Percentiles rank a stretch among this genome's conserved stretches.
These are phyloP conservation scores for Phytoseiulus persimilis DNA, from an alignment of 2,888 invertebrate genomes.

Conservation along the genomic window DNA sequence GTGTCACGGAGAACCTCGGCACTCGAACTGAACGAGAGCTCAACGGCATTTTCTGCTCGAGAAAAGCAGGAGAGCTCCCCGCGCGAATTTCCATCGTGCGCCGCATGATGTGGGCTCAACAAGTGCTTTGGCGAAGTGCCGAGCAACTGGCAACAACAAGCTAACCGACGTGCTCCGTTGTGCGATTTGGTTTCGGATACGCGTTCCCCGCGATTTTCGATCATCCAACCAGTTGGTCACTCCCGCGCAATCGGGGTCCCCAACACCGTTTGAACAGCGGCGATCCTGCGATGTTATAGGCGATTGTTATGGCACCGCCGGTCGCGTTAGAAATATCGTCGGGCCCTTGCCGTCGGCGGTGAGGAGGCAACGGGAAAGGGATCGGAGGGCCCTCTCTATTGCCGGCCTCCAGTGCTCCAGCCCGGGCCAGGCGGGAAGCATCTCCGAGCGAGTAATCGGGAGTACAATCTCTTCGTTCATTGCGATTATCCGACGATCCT, in stretches of 20 bases:
- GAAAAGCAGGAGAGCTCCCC: too few relatives aligned
- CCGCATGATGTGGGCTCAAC: not conserved
- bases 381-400: not conserved
- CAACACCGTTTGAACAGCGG: not conserved
- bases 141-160: not conserved
- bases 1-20: not conserved
- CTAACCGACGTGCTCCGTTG: not conserved
- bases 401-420: conserved; percentile 5
- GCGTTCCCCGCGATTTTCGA: not conserved
- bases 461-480: not conserved
- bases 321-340: not conserved
- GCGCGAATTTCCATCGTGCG: too few relatives aligned
- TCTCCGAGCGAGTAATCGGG: not conserved
- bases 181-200: not conserved
- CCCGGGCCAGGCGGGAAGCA: conserved; percentile 5
- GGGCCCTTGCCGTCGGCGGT: not conserved
- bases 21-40: not conserved
- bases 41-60: not conserved
- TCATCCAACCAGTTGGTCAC: not conserved
- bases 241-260: not conserved
- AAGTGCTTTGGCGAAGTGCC: not conserved
- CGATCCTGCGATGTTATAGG: not conserved
- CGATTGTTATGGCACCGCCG: not conserved
- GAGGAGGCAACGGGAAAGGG: not conserved
- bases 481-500: not conserved